Percentiles rank a stretch among this genome's conserved stretches.
Conservation (phyloP, 2,113 vertebrate species). For the Pseudorhombus dupliciocellatus region DNA sequence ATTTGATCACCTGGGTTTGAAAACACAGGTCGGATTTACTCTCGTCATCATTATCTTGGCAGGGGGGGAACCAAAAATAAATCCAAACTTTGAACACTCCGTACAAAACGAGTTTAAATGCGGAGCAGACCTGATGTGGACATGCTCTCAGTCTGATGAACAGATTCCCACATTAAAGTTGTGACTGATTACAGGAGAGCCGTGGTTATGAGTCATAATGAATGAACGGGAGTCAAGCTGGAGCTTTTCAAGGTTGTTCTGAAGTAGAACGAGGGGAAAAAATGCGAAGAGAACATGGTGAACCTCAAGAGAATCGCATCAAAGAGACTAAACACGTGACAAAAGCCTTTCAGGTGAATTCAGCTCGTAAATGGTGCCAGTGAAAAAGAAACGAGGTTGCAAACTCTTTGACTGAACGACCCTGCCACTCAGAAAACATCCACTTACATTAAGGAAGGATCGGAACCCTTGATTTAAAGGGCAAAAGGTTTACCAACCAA, state of each 20-base stretch:
- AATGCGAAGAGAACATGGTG: constrained; percentile 2
- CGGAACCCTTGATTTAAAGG: not conserved
- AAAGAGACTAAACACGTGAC: constrained; percentile 2
- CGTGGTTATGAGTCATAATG: not conserved
- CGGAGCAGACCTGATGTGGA: not conserved
- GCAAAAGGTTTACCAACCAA: too few relatives aligned
- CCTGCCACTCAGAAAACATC: not conserved
- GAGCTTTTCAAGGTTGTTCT: constrained; percentile 12
- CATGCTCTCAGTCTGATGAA: not conserved
- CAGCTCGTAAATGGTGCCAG: not conserved
- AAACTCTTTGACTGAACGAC: not conserved
- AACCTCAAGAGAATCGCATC: constrained; percentile 14
- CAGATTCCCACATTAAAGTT: too few relatives aligned
- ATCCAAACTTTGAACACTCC: not conserved
- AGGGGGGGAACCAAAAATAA: not conserved
- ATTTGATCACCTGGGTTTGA: constrained; percentile 37
- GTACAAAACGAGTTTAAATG: not conserved
- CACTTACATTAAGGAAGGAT: not conserved
- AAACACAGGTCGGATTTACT: constrained; percentile 15
- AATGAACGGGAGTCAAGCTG: constrained; percentile 2
- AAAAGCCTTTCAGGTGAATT: not conserved
- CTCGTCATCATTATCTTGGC: constrained; percentile 22
- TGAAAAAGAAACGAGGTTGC: not conserved
- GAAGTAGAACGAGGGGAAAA: not conserved
- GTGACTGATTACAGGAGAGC: too few relatives aligned